phyloP scores from a whole-genome alignment of 2,888 invertebrate species.

The Melolontha melolontha region DNA sequence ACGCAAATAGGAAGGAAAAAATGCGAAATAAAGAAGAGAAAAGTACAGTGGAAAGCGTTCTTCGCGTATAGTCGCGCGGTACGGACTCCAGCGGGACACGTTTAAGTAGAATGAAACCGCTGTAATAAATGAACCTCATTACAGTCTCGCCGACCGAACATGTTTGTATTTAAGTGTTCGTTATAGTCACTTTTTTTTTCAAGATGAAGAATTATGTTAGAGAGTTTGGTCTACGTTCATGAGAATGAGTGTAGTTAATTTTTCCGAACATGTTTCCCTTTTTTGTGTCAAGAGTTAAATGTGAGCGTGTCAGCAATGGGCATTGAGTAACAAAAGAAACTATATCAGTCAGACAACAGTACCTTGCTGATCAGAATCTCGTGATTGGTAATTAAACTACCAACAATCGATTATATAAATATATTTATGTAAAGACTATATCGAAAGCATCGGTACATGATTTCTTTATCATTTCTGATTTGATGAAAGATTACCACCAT shows the following conservation, averaged over 20 bases:
- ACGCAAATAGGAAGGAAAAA: constrained; percentile 25
- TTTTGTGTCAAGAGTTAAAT: too few relatives aligned
- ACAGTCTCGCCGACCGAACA: constrained; percentile 11
- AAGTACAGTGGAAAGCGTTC: background rate
- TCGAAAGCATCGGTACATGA: too few relatives aligned
- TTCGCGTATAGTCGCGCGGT: background rate
- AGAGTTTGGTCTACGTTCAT: background rate
- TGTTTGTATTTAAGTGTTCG: constrained; percentile 22
- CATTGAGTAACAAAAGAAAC: too few relatives aligned
- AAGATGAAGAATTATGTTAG: constrained; percentile 23
- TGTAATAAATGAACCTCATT: constrained; percentile 33
- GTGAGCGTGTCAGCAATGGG: too few relatives aligned
- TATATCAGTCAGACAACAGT: too few relatives aligned
- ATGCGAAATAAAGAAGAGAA: constrained; percentile 13
- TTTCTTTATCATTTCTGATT: background rate
- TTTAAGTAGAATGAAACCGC: constrained; percentile 21
- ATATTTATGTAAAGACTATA: background rate
- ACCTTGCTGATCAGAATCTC: too few relatives aligned
- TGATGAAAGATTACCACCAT: too few relatives aligned
- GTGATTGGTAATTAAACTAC: too few relatives aligned
- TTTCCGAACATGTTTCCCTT: background rate
- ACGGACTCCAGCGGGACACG: constrained; percentile 17
- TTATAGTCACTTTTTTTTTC: constrained; percentile 14
- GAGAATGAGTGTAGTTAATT: constrained; percentile 11
- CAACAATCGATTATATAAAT: background rate